Conservation (phyloP, 2,797 vertebrate genomes). For the Coilia nasus region DNA sequence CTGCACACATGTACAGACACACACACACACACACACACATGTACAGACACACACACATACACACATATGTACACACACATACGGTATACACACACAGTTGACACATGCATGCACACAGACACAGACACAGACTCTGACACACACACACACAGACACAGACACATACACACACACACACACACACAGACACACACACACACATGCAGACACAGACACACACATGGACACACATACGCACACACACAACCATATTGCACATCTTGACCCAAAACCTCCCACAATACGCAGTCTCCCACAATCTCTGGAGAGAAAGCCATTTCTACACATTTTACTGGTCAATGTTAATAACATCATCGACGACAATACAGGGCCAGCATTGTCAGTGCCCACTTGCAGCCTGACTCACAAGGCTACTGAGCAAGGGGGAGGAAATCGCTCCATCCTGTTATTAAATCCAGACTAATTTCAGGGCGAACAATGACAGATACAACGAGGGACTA, state of each 20-base stretch:
- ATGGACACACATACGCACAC: too few species aligned
- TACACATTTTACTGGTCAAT: neutral
- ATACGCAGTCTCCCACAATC: neutral
- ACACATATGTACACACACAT: too few species aligned
- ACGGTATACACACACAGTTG: too few species aligned
- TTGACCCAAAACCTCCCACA: neutral
- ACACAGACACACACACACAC: too few species aligned
- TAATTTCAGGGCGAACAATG: neutral
- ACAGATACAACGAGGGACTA: neutral
- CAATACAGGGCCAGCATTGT: neutral
- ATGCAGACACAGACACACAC: too few species aligned
- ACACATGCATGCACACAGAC: too few species aligned
- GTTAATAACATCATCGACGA: neutral
- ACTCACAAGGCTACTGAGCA: neutral
- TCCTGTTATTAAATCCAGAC: constrained; percentile 7
- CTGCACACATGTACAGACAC: too few species aligned
- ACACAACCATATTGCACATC: neutral
- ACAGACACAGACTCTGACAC: too few species aligned
- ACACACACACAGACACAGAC: too few species aligned
- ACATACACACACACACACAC: too few species aligned
- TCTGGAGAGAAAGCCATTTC: neutral
- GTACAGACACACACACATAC: too few species aligned
- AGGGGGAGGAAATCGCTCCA: neutral
- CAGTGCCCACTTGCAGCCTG: neutral
- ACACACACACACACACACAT: too few species aligned